Conservation (phyloP, 2,797 vertebrate species). For the Rhinatrema bivittatum region DNA sequence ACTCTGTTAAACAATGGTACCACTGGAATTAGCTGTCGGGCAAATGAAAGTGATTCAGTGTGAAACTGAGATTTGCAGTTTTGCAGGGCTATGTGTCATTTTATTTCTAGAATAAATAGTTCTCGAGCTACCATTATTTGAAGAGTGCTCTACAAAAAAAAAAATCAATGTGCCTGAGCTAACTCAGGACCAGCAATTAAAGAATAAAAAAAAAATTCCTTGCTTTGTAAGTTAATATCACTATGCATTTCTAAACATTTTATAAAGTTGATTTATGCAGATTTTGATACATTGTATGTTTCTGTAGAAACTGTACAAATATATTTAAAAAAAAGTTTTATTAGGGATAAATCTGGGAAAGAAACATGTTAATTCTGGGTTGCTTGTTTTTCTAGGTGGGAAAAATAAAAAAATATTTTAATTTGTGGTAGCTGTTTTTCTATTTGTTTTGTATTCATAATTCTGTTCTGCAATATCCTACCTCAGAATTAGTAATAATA, state of each 20-base stretch:
- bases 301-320: constrained; percentile 77
- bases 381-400: constrained; percentile 68
- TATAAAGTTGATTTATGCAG: constrained; percentile 75
- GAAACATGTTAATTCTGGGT: constrained; percentile 57
- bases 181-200: too few species aligned
- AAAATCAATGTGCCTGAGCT: too few species aligned
- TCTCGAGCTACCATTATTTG: too few species aligned
- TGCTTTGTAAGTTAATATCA: constrained; percentile 66
- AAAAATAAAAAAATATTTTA: constrained; percentile 67
- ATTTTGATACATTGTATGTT: constrained; percentile 78
- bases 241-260: constrained; percentile 78
- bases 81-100: too few species aligned
- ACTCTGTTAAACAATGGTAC: too few species aligned
- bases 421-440: constrained; percentile 43
- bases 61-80: too few species aligned
- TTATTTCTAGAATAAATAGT: too few species aligned
- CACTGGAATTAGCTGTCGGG: too few species aligned
- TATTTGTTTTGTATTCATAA: constrained; percentile 23
- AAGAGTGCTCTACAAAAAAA: too few species aligned
- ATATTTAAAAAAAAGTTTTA: constrained; percentile 57
- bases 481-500: too few species aligned
- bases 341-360: constrained; percentile 53
- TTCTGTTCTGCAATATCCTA: constrained; percentile 4
- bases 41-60: too few species aligned
- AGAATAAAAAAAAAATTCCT: constrained; percentile 51